phyloP scores from a whole-genome alignment of 2,113 vertebrate species.

The Toxotes jaculatrix region DNA sequence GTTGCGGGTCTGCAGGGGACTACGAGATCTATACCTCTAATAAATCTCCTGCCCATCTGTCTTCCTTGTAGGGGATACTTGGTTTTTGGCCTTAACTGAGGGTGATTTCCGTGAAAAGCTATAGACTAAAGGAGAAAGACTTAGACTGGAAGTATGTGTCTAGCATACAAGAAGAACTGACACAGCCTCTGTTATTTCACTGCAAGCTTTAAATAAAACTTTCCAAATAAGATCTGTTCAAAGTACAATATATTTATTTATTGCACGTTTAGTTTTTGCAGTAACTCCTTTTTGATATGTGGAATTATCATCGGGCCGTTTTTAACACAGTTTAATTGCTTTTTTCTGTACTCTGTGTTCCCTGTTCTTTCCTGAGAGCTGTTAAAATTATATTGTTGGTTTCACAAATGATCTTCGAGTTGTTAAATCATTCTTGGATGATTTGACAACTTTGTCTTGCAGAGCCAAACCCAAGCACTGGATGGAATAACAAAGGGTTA shows the following conservation, averaged over 20 bases:
- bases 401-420: constrained; percentile 48
- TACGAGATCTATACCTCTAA: constrained; percentile 9
- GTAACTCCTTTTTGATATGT: constrained; percentile 11
- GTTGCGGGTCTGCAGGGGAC: not conserved
- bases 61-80: constrained; percentile 20
- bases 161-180: not conserved
- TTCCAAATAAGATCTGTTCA: constrained; percentile 3
- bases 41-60: constrained; percentile 43
- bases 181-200: not conserved
- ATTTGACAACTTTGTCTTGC: constrained; percentile 46
- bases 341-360: constrained; percentile 25
- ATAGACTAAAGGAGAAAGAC: constrained; percentile 21
- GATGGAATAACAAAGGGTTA: constrained; percentile 51
- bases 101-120: constrained; percentile 25
- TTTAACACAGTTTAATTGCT: constrained; percentile 30
- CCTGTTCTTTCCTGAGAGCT: constrained; percentile 33
- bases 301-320: constrained; percentile 7
- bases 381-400: constrained; percentile 59
- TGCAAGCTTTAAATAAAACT: not conserved
- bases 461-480: constrained; percentile 47
- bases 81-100: not conserved
- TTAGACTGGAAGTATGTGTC: constrained; percentile 17
- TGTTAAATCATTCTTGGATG: constrained; percentile 61
- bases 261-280: constrained; percentile 8
- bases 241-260: constrained; percentile 10